These are phyloP conservation scores for Sebastes alutus DNA, from an alignment of 2,797 vertebrate genomes.

Conservation along the genomic window DNA sequence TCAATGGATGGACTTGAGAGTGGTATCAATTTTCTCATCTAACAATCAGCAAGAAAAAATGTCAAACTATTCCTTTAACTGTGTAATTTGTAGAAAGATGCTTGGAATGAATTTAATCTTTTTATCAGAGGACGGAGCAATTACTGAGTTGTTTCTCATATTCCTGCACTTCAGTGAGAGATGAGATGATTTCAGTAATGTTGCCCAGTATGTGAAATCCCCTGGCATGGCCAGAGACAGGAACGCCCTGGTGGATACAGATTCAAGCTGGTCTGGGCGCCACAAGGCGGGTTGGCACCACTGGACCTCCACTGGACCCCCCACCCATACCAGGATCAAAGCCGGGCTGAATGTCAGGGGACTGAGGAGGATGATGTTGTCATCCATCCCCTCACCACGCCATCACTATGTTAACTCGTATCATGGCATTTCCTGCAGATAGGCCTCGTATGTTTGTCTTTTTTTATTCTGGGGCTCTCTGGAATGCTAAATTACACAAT, in stretches of 20 bases:
- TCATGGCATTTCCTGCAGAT: conserved; percentile 78
- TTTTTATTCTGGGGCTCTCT: conserved; percentile 43
- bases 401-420: conserved; percentile 46
- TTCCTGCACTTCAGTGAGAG: conserved; percentile 36
- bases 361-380: conserved; percentile 41
- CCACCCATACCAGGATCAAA: conserved; percentile 65
- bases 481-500: conserved; percentile 66
- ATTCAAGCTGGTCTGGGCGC: conserved; percentile 26
- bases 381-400: conserved; percentile 45
- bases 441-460: conserved; percentile 70
- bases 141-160: conserved; percentile 30
- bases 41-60: background rate
- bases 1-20: background rate
- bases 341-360: conserved; percentile 42
- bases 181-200: conserved; percentile 45
- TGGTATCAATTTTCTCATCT: too few relatives aligned
- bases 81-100: conserved; percentile 7
- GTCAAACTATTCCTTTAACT: background rate
- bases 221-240: conserved; percentile 46
- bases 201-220: conserved; percentile 50
- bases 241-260: conserved; percentile 55
- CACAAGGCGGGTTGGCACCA: conserved; percentile 39
- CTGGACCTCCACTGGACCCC: conserved; percentile 34
- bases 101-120: conserved; percentile 27
- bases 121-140: conserved; percentile 12